Evolutionary conservation across 2,888 invertebrate genomes (phyloP).

Genomic region (Oligia strigilis): DNA sequence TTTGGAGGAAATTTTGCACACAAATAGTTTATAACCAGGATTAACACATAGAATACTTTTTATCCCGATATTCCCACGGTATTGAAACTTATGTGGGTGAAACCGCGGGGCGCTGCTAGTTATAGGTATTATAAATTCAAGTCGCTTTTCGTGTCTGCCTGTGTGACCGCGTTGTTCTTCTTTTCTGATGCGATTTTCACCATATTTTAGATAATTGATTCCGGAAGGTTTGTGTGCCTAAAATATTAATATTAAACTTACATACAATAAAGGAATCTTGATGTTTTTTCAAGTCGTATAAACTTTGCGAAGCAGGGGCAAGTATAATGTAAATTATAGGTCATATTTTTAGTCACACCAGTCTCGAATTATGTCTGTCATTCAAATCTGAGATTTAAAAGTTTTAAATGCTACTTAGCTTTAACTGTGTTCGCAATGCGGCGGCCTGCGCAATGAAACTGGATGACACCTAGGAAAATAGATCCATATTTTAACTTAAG

Average conservation of each 20-base stretch:
- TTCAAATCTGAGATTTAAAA: conserved; percentile 20
- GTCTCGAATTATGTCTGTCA: conserved; percentile 9
- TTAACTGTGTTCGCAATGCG: conserved; percentile 29
- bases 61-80: too few species aligned
- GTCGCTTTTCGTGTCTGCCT: not conserved
- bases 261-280: not conserved
- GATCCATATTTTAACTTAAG: conserved; percentile 8
- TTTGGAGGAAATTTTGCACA: too few species aligned
- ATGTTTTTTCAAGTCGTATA: not conserved
- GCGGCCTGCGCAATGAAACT: conserved; percentile 25
- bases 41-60: too few species aligned
- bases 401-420: conserved; percentile 12
- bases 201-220: not conserved
- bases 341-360: not conserved
- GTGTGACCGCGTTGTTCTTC: not conserved
- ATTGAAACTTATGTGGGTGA: too few species aligned
- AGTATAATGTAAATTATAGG: not conserved
- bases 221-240: not conserved
- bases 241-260: not conserved
- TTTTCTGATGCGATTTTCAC: too few species aligned
- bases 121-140: not conserved
- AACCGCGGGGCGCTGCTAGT: too few species aligned
- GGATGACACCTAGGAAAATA: conserved; percentile 23
- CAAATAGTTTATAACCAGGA: too few species aligned
- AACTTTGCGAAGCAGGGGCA: not conserved